Conservation (phyloP, 2,888 invertebrate genomes). For the Atethmia centrago region DNA sequence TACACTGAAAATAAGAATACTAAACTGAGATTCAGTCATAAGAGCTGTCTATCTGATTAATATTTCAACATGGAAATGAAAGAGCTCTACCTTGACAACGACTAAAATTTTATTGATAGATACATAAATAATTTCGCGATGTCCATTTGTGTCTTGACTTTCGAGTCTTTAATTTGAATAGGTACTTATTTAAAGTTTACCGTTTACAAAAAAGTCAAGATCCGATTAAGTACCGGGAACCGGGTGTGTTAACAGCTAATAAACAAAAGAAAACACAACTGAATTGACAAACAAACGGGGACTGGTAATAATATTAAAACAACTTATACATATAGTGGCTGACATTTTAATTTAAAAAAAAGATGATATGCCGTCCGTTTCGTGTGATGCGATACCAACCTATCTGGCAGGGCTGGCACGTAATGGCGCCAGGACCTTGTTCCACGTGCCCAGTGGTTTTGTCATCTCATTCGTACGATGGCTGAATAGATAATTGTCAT, state of each 20-base stretch:
- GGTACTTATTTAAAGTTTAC: conserved; percentile 62
- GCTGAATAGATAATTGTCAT: conserved; percentile 50
- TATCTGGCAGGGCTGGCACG: conserved; percentile 71
- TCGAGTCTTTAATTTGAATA: conserved; percentile 41
- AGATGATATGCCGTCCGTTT: conserved; percentile 75
- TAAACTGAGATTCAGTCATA: conserved; percentile 17
- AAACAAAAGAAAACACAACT: conserved; percentile 75
- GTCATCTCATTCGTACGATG: conserved; percentile 56
- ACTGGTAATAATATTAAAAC: conserved; percentile 83
- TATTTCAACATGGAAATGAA: conserved; percentile 14
- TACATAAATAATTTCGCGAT: conserved; percentile 51
- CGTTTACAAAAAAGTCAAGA: conserved; percentile 62
- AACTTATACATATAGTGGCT: conserved; percentile 77
- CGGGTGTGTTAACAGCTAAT: conserved; percentile 72
- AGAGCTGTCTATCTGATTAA: conserved; percentile 21
- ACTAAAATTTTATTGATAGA: conserved; percentile 55
- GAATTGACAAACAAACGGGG: conserved; percentile 79
- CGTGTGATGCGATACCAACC: conserved; percentile 72
- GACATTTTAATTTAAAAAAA: conserved; percentile 87
- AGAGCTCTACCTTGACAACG: conserved; percentile 3
- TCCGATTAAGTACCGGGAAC: conserved; percentile 50
- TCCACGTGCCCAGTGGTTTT: conserved; percentile 55
- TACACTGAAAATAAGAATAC: conserved; percentile 32
- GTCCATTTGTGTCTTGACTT: conserved; percentile 27
- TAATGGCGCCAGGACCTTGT: conserved; percentile 59